Conservation (phyloP, 2,797 vertebrate genomes). For the Chelon auratus region DNA sequence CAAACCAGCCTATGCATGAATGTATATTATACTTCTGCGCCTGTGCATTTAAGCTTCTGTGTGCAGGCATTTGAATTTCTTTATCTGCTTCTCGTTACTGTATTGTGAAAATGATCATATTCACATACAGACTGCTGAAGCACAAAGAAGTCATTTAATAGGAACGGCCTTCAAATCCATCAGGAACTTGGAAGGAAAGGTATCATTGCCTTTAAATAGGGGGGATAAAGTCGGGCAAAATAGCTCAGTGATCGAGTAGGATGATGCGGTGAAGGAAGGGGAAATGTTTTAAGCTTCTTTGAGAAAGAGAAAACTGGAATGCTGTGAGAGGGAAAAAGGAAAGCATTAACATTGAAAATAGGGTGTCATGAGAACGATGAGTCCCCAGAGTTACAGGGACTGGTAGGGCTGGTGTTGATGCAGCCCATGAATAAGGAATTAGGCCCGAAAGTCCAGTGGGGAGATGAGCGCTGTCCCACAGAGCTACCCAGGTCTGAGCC, state of each 20-base stretch:
- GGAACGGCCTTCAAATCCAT: slow-evolving; percentile 11
- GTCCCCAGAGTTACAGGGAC: slow-evolving; percentile 26
- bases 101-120: slow-evolving; percentile 33
- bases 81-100: slow-evolving; percentile 11
- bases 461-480: slow-evolving; percentile 49
- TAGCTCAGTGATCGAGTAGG: neutral
- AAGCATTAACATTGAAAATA: slow-evolving; percentile 43
- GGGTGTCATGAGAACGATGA: slow-evolving; percentile 41
- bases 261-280: slow-evolving; percentile 22
- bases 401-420: slow-evolving; percentile 38
- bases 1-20: slow-evolving; percentile 27
- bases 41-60: slow-evolving; percentile 23
- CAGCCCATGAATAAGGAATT: slow-evolving; percentile 75
- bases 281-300: slow-evolving; percentile 39
- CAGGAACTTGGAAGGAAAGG: neutral
- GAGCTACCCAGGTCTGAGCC: slow-evolving; percentile 50
- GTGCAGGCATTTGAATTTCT: neutral
- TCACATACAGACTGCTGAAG: slow-evolving; percentile 19
- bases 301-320: slow-evolving; percentile 15
- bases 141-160: slow-evolving; percentile 14
- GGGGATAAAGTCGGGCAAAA: slow-evolving; percentile 20
- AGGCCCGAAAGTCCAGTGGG: slow-evolving; percentile 49
- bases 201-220: slow-evolving; percentile 21
- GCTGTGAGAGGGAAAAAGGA: slow-evolving; percentile 12
- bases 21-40: slow-evolving; percentile 28